phyloP scores from a whole-genome alignment of 2,797 vertebrate species.

The Chaetodon trifasciatus region DNA sequence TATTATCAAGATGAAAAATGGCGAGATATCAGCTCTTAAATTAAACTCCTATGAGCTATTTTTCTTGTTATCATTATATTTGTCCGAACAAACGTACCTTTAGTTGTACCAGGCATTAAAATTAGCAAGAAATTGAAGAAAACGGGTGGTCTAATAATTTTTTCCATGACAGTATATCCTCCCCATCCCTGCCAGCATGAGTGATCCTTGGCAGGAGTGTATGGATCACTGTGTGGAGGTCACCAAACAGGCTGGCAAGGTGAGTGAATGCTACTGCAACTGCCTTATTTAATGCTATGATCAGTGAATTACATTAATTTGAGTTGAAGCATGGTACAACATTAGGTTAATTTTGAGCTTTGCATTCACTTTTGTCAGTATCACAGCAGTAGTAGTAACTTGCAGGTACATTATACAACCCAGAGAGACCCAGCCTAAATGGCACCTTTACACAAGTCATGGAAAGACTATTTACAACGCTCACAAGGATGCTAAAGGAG shows the following conservation, averaged over 20 bases:
- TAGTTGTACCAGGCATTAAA: no score
- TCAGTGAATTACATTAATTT: neutral
- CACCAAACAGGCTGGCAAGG: conserved; percentile 80
- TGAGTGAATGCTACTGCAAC: conserved; percentile 31
- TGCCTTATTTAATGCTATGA: no score
- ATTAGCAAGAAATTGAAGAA: no score
- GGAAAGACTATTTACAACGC: neutral
- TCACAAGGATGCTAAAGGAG: no score
- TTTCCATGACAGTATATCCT: neutral
- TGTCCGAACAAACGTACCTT: no score
- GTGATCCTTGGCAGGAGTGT: conserved; percentile 82
- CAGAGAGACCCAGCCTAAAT: neutral
- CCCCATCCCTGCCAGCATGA: conserved; percentile 62
- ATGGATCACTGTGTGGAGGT: conserved; percentile 83
- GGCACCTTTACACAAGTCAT: neutral
- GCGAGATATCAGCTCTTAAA: no score
- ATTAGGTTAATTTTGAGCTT: no score
- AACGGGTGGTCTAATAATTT: no score
- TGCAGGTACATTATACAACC: no score
- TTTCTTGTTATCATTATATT: no score
- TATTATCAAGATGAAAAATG: no score
- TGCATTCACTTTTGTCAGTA: neutral
- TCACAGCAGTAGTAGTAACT: neutral
- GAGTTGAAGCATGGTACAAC: neutral
- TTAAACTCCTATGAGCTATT: no score